Evolutionary conservation across 2,113 vertebrate genomes (phyloP), one percentile per base, ranked within the genome.

Genomic region (Brienomyrus brachyistius): DNA sequence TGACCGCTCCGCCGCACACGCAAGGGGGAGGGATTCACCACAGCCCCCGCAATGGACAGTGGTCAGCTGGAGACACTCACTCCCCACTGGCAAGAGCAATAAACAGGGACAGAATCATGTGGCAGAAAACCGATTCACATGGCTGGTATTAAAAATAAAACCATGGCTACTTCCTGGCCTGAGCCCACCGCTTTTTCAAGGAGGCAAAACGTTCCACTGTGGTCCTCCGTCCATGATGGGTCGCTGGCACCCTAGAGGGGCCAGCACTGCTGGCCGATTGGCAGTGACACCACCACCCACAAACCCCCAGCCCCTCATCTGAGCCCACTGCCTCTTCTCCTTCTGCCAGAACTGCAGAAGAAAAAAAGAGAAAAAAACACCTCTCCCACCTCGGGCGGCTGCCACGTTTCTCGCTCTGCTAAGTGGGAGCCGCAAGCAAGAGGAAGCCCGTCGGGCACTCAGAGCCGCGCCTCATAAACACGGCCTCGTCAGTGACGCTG

Each of bases 51-150:
- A 74, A 74, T 27, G 89, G 89, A 48, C 47, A 52, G 59, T 50
- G 89, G 85, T 87, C 89, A 90, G 89, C 59, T 74, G 89, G 43
- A 87, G 59, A 62, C 19, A 19, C 43, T 85, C 89, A 85, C 54
- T 89, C 45, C 45, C 54, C 52, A 66, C 35, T 31, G 80, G 27
- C 27, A 19, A 19, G 66, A 80, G 45, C 5, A 35, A 80, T 70
- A 80, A 80, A 43, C 74, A 35, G 74, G 11, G 74, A 80, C 15
- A 35, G 74, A 43, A 80, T 43, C 35, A 3, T 80, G 74, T 2
- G 74, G 74, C 35, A 80, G 35, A 43, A 80, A 80, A 35, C 15
- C 2, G 74, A 43, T 43, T 80, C 35, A 40, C 10, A 43, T 43
- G 35, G 31, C 74, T 84, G 21, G 82, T 48, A 84, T 23, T 48